phyloP scores from a whole-genome alignment of 2,888 invertebrate genomes.

The Lycaena phlaeas region DNA sequence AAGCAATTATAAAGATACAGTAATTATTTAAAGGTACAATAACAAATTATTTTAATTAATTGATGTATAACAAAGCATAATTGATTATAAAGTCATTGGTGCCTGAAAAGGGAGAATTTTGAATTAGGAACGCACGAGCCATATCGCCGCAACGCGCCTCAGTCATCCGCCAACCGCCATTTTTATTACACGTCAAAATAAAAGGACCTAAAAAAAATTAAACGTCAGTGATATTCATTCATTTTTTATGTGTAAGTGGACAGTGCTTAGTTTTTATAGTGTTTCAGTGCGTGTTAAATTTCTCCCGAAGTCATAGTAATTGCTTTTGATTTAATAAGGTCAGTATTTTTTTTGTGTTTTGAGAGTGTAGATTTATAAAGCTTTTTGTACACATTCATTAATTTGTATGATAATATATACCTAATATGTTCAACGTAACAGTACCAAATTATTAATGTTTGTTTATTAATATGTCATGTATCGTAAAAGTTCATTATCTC shows the following conservation, averaged over 20 bases:
- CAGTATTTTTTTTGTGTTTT: neutral
- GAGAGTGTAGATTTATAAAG: no score
- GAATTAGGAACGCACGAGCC: slow-evolving; percentile 30
- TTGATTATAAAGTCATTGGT: no score
- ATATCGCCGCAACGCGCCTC: slow-evolving; percentile 29
- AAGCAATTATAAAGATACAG: no score
- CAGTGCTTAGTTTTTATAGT: neutral
- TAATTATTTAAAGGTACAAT: no score
- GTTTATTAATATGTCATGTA: no score
- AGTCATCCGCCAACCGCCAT: slow-evolving; percentile 27
- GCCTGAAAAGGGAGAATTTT: slow-evolving; percentile 30
- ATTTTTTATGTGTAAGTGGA: neutral
- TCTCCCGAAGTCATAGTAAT: neutral
- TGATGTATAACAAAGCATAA: no score
- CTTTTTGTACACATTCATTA: no score
- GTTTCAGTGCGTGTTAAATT: neutral
- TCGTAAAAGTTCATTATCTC: neutral
- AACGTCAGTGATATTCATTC: slow-evolving; percentile 1
- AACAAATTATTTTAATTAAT: no score
- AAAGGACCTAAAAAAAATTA: slow-evolving; percentile 5
- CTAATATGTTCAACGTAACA: no score
- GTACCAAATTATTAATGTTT: no score
- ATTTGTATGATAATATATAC: no score
- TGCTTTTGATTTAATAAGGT: neutral
- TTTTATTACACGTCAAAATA: slow-evolving; percentile 3